Conservation (phyloP, 2,113 vertebrate genomes). For the Stigmatopora argus region DNA sequence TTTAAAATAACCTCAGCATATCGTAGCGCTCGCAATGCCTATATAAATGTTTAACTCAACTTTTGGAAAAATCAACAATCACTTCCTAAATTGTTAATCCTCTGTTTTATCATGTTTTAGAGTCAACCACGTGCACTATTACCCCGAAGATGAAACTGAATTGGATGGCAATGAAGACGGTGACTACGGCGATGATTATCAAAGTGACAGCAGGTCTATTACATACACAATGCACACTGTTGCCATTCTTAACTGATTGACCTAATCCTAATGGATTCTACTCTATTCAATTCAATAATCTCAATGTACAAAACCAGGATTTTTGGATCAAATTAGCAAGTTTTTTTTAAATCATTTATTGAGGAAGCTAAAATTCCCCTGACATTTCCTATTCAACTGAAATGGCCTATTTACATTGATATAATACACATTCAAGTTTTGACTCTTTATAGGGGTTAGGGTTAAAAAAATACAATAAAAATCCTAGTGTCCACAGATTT, state of each 20-base stretch:
- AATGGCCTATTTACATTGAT: neutral
- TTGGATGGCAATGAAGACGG: slow-evolving; percentile 49
- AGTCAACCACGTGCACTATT: slow-evolving; percentile 59
- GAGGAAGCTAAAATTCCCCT: neutral
- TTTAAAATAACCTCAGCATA: slow-evolving; percentile 7
- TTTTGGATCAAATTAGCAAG: neutral
- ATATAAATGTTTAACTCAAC: neutral
- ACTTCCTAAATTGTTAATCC: neutral
- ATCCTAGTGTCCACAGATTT: no score
- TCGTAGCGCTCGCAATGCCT: neutral
- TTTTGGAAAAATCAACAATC: neutral
- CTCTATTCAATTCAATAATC: slow-evolving; percentile 14
- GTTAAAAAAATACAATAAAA: no score
- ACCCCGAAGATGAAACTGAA: slow-evolving; percentile 32
- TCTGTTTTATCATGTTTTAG: slow-evolving; percentile 27
- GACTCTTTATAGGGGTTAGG: no score
- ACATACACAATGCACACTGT: slow-evolving; percentile 2
- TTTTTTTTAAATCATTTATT: neutral
- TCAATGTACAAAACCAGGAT: slow-evolving; percentile 1
- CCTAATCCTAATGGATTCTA: slow-evolving; percentile 12
- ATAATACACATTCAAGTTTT: neutral
- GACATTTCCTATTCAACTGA: neutral
- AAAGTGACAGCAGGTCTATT: slow-evolving; percentile 55
- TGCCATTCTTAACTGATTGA: slow-evolving; percentile 9
- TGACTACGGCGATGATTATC: slow-evolving; percentile 46